A percentile compares a stretch with the other conserved stretches of the same genome.
Conservation (phyloP, 2,113 vertebrate genomes). For the Rhinoderma darwinii region DNA sequence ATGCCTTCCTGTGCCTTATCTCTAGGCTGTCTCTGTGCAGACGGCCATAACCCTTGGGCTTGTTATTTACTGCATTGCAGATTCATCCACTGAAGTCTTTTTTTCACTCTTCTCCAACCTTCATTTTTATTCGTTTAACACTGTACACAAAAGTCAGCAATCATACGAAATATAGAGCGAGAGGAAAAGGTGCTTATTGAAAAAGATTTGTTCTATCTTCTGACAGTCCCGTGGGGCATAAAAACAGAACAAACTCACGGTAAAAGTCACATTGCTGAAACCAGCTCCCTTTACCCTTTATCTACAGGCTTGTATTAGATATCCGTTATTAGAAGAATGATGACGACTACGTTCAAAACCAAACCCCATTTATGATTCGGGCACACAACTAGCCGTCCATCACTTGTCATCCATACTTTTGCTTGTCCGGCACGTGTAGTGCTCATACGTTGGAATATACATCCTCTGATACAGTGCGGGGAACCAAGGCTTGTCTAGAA, state of each 20-base stretch:
- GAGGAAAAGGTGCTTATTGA: slow-evolving; percentile 61
- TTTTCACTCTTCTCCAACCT: slow-evolving; percentile 66
- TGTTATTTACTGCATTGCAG: slow-evolving; percentile 68
- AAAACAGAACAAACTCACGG: slow-evolving; percentile 63
- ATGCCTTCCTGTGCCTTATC: slow-evolving; percentile 14
- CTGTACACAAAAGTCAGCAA: slow-evolving; percentile 62
- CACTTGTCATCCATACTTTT: not conserved
- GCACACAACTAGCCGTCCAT: not conserved
- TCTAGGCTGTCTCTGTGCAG: slow-evolving; percentile 54
- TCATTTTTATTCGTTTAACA: slow-evolving; percentile 64
- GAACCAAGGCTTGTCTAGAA: too few relatives aligned
- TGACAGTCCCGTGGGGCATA: slow-evolving; percentile 61
- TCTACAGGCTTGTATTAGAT: not conserved
- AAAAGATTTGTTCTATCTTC: slow-evolving; percentile 64
- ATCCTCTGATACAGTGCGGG: too few relatives aligned
- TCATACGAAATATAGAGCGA: slow-evolving; percentile 58
- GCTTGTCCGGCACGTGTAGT: not conserved
- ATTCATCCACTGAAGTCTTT: slow-evolving; percentile 62
- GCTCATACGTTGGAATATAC: too few relatives aligned
- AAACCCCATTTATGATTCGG: not conserved
- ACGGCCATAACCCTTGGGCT: slow-evolving; percentile 64
- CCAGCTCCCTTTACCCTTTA: not conserved
- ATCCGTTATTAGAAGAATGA: not conserved
- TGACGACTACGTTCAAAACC: not conserved
- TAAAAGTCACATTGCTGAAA: not conserved